Percentiles rank a stretch among this genome's conserved stretches.
phyloP scores from a whole-genome alignment of 2,797 vertebrate species.

The Anabacerthia variegaticeps region DNA sequence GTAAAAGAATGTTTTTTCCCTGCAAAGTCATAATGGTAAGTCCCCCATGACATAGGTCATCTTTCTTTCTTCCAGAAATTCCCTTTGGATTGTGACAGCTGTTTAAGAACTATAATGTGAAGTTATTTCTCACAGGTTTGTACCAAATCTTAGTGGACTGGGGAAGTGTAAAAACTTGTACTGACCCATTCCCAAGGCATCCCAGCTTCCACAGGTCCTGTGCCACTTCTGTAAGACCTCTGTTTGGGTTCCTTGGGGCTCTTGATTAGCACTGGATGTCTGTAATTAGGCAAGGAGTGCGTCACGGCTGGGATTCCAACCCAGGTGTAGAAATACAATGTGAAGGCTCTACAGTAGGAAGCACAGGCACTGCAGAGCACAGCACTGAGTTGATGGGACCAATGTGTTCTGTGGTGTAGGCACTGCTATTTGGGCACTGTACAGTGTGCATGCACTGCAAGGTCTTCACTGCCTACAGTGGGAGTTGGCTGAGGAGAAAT shows the following conservation, averaged over 20 bases:
- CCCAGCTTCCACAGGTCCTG: not conserved
- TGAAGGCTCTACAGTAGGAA: not conserved
- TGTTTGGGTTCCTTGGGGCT: not conserved
- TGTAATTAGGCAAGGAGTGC: not conserved
- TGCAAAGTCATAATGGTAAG: not conserved
- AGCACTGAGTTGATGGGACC: not conserved
- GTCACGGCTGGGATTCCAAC: not conserved
- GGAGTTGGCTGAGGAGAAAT: not conserved
- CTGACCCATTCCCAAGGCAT: not conserved
- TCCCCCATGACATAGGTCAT: not conserved
- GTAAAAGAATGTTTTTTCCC: not conserved
- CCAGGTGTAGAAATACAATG: not conserved
- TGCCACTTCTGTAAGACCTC: not conserved
- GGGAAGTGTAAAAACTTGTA: not conserved
- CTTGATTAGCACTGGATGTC: not conserved
- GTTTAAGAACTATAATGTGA: not conserved
- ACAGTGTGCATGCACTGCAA: not conserved
- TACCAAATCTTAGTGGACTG: not conserved
- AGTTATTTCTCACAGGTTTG: not conserved
- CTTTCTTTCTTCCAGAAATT: not conserved
- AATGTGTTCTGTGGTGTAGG: fast-evolving
- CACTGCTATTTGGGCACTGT: not conserved
- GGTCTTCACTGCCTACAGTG: not conserved
- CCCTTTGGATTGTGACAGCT: not conserved
- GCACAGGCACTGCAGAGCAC: not conserved